These are phyloP conservation scores for Enteromius trimaculatus DNA, from an alignment of 2,797 vertebrate genomes.

Conservation along the genomic window DNA sequence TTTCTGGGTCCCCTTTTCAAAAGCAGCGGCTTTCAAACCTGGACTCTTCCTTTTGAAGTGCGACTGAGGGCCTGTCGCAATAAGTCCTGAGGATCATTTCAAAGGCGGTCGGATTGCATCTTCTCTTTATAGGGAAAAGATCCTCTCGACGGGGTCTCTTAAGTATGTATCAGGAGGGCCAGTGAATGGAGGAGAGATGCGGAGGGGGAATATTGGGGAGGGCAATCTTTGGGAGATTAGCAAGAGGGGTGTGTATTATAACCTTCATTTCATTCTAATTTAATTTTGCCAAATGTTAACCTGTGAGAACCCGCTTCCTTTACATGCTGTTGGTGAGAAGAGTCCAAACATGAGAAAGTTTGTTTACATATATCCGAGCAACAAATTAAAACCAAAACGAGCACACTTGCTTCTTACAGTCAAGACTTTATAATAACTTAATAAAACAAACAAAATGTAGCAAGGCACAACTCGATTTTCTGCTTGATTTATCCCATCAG, in stretches of 20 bases:
- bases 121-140: constrained; percentile 84
- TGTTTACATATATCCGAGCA: not conserved
- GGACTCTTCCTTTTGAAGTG: constrained; percentile 69
- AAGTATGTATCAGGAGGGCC: constrained; percentile 77
- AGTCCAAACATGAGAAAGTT: not conserved
- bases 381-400: not conserved
- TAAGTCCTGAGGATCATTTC: constrained; percentile 79
- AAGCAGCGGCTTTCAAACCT: constrained; percentile 64
- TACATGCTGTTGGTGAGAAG: constrained; percentile 9
- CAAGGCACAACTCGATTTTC: not conserved
- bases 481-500: not conserved
- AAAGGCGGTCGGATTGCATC: constrained; percentile 76
- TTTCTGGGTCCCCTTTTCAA: constrained; percentile 56
- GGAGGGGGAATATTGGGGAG: constrained; percentile 48
- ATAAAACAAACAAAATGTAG: not conserved
- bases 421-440: not conserved
- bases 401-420: not conserved
- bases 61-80: constrained; percentile 68
- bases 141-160: constrained; percentile 82
- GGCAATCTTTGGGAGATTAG: constrained; percentile 60
- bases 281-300: constrained; percentile 77
- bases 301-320: constrained; percentile 64
- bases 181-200: constrained; percentile 69
- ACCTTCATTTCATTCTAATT: constrained; percentile 70
- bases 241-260: constrained; percentile 72